phyloP scores from a whole-genome alignment of 2,888 invertebrate species.

The Elegia similella region DNA sequence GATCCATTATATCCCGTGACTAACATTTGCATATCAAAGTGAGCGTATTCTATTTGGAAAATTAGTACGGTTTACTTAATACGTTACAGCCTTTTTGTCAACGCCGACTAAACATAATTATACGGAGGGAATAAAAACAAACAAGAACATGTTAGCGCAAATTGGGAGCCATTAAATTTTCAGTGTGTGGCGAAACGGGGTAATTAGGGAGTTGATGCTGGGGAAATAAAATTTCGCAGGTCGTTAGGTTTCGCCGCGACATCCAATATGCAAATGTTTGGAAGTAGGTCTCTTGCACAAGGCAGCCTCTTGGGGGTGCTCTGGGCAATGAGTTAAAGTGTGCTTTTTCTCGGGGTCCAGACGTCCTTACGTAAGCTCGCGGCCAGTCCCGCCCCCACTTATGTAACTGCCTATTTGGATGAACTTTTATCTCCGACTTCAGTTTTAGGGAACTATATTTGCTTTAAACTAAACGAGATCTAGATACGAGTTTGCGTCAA shows the following conservation, averaged over 20 bases:
- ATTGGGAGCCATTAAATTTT: constrained; percentile 30
- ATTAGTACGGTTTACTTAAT: constrained; percentile 17
- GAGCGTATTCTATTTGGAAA: constrained; percentile 8
- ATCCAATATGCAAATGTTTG: constrained; percentile 34
- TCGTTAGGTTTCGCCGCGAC: constrained; percentile 28
- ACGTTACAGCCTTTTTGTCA: constrained; percentile 4
- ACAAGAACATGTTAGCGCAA: constrained; percentile 27
- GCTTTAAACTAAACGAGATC: constrained; percentile 27
- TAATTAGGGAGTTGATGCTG: constrained; percentile 33
- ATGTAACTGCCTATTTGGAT: constrained; percentile 67
- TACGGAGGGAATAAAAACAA: constrained; percentile 25
- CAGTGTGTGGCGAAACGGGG: constrained; percentile 19
- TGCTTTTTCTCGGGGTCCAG: constrained; percentile 44
- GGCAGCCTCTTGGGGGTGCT: not conserved
- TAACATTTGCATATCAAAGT: constrained; percentile 42
- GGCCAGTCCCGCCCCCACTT: constrained; percentile 62
- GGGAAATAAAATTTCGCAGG: constrained; percentile 29
- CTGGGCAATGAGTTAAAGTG: constrained; percentile 36
- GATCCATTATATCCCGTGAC: constrained; percentile 32
- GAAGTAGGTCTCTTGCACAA: not conserved
- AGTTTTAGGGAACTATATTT: constrained; percentile 49
- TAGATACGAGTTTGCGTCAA: constrained; percentile 29
- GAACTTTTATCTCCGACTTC: constrained; percentile 49
- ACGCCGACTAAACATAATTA: constrained; percentile 12
- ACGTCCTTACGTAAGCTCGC: constrained; percentile 71